Percentiles rank a stretch among this genome's conserved stretches.
Conservation (phyloP, 2,888 invertebrate species). For the Epiblema foenella region DNA sequence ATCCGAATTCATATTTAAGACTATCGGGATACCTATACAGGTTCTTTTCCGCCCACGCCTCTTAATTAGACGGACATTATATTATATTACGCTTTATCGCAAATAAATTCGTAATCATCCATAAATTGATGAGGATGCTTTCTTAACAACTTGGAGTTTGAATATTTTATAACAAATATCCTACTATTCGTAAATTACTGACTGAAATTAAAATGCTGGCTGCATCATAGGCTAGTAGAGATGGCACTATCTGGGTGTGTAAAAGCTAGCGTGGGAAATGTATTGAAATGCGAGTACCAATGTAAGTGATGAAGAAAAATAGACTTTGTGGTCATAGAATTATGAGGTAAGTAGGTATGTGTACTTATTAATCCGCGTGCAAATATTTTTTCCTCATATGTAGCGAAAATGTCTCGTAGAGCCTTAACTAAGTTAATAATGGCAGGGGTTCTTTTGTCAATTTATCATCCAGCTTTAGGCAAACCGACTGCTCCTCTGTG, state of each 20-base stretch:
- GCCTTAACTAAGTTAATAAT: too few species aligned
- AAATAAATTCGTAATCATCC: slow-evolving; percentile 37
- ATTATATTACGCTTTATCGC: slow-evolving; percentile 31
- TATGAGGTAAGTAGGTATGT: background rate
- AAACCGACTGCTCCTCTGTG: too few species aligned
- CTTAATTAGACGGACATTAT: background rate
- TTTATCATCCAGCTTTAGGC: too few species aligned
- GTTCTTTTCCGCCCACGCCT: slow-evolving; percentile 1
- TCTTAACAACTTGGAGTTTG: background rate
- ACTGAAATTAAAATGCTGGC: background rate
- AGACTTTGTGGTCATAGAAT: background rate
- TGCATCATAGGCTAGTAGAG: too few species aligned
- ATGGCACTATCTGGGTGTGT: too few species aligned
- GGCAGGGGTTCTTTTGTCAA: too few species aligned
- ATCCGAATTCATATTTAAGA: too few species aligned
- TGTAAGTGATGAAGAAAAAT: background rate
- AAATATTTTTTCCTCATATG: background rate
- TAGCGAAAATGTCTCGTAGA: background rate
- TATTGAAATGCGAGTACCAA: too few species aligned
- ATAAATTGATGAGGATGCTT: slow-evolving; percentile 33
- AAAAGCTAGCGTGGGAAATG: too few species aligned
- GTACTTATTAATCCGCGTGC: background rate
- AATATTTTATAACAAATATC: background rate
- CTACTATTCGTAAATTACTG: background rate
- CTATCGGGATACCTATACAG: too few species aligned